Evolutionary conservation across 2,888 invertebrate species (phyloP), one percentile per base, ranked within the genome.

Genomic region (Acholoe squamosa): DNA sequence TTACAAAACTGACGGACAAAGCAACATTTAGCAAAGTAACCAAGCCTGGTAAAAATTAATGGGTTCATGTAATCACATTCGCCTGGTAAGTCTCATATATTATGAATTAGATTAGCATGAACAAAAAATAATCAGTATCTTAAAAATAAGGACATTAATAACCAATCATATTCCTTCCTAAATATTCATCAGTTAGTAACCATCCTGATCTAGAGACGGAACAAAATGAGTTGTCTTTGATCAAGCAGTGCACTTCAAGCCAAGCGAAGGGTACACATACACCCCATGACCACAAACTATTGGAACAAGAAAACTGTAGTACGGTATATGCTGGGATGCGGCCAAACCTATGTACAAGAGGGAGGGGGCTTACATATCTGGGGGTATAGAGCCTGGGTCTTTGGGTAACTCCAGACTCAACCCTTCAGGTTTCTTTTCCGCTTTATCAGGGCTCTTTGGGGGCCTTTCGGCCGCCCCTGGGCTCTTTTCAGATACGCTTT

Each of bases 371-470:
- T 86, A 86, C 86, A 86, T 54, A 19, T 86, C 86, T 19, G 86
- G 86, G 28, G 86, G 56, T 10, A 54, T 54, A 28, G 25, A 54
- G 28, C 86, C 52, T 5, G 86, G 56, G 86, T 86, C 86, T 86
- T 86, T 86, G 31, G 86, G 86, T 16, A 86, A 22, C 52, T 86
- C 54, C 86, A 86, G 28, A 22, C 25, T 54, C 86, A 86, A 54
- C 56, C 86, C 86, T 19, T 52, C 86, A 0, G 86, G 52, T 54
- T 86, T 86, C 86, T 86, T 86, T 31, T 86, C 86, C 43, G 33
- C 22, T 43, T 16, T 33, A 25, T 51, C 52, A n/a, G 31, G 10
- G 22, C 86, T 28, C 54, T 54, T 86, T 19, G 25, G 16, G 43
- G 80, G 43, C 34, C 43, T 33, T 43, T n/a, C 80, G 80, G 1